Evolutionary conservation across 2,797 vertebrate genomes (phyloP).

Genomic region (Phoeniculus purpureus): DNA sequence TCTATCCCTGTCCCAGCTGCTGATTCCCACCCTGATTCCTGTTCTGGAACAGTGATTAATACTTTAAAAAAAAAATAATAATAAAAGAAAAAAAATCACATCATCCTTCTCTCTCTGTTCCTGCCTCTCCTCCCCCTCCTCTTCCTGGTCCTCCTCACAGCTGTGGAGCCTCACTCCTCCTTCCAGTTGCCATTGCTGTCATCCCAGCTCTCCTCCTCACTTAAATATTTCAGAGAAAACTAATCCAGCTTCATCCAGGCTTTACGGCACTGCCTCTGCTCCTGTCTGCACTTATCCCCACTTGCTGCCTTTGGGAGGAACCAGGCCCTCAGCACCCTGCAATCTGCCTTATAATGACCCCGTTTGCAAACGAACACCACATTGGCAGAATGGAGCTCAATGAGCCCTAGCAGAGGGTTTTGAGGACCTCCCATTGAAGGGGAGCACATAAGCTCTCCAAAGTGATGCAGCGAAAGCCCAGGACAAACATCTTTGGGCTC

Average conservation of each 20-base stretch:
- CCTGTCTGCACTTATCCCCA: not conserved
- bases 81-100: slow-evolving; percentile 3
- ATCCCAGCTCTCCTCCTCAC: not conserved
- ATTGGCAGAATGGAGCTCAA: not conserved
- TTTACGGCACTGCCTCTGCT: slow-evolving; percentile 7
- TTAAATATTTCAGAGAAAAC: slow-evolving; percentile 59
- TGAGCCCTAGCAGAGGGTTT: not conserved
- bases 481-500: not conserved
- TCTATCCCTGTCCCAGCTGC: slow-evolving; percentile 72
- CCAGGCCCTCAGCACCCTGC: not conserved
- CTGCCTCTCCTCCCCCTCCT: slow-evolving; percentile 11
- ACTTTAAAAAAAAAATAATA: not conserved
- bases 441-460: not conserved
- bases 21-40: slow-evolving; percentile 68
- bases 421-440: accelerated
- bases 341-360: not conserved
- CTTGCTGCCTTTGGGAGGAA: not conserved
- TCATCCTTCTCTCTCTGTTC: slow-evolving; percentile 56
- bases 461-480: accelerated
- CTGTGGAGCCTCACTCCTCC: slow-evolving; percentile 65
- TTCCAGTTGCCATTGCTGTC: not conserved
- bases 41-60: slow-evolving; percentile 70
- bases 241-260: slow-evolving; percentile 13
- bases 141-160: slow-evolving; percentile 48
- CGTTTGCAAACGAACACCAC: accelerated